Base-by-base conservation (phyloP, 2,888 invertebrate species). In the Proisotoma minuta region DNA sequence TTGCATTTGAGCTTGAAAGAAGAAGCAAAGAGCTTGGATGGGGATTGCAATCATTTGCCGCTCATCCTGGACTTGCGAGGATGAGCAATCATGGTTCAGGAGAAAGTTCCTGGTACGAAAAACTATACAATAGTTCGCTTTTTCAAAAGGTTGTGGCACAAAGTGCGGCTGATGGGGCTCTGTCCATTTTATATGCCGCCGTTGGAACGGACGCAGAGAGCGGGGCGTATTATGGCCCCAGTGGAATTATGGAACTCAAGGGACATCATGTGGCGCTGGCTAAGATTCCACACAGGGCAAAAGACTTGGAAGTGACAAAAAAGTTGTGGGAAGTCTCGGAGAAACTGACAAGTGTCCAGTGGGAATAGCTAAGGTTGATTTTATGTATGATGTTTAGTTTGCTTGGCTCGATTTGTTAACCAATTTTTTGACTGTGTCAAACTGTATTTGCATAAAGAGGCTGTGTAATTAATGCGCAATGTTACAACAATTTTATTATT, bases 201-300 rank as follows among this genome's bases (percentile, higher is more conserved):
- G 50, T 50, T 10, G 23, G 52, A 0, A 54, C 62, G 0, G 59
- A 48, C 2, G 62, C 59, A 12, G 28, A 48, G 8, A 12, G 22
- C 1, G 49, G 49, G 0, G 62, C 27, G 12, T 62, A 54, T 50
- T 62, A 62, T 48, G 62, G 62, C 8, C 62, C 62, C 3, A n/a
- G 40, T 3, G 58, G 58, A 2, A 27, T 52, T 3, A 22, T 39
- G 10, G 62, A 59, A 27, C 26, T 39, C 28, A 59, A 49, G 22
- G 62, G 62, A 27, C 39, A 39, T 0, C 29, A 40, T 5, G 54
- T 10, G 2, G 26, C 53, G 2, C 54, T 52, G n/a, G 3, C 8
- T 18, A n/a, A n/a, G n/a, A 24, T 58, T 12, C 40, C 59, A 10
- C 8, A 22, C 5, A 23, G 28, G 20, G 62, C 59, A 3, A 62